Evolutionary conservation across 1,140 invertebrate species (phyloP).

Genomic region (Bombus fervidus): DNA sequence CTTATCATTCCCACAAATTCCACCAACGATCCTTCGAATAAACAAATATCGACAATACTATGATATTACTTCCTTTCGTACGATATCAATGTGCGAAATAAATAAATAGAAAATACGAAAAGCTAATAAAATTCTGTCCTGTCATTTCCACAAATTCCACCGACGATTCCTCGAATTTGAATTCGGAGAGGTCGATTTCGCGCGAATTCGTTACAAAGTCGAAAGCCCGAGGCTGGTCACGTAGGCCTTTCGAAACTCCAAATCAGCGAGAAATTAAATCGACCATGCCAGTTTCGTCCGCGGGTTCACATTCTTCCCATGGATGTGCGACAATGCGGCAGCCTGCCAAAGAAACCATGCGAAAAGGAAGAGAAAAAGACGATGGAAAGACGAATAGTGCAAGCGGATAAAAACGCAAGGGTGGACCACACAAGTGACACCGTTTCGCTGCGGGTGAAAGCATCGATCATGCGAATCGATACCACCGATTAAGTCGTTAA

Average conservation of each 20-base stretch:
- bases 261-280: constrained; percentile 68
- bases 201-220: constrained; percentile 37
- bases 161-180: background rate
- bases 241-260: constrained; percentile 58
- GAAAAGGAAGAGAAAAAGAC: background rate
- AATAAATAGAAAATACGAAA: background rate
- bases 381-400: background rate
- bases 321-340: constrained; percentile 53
- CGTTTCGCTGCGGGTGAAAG: constrained; percentile 37
- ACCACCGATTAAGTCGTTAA: constrained; percentile 63
- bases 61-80: no score
- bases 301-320: constrained; percentile 58
- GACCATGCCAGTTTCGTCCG: constrained; percentile 58
- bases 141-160: background rate
- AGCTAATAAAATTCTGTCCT: background rate
- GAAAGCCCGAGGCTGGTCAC: constrained; percentile 25
- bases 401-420: constrained; percentile 15
- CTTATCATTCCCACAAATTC: no score
- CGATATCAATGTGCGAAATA: background rate
- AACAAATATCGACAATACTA: no score
- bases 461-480: constrained; percentile 46
- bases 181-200: background rate
- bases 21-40: no score
- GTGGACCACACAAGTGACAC: constrained; percentile 60
- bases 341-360: constrained; percentile 21